Conservation (phyloP, 2,113 vertebrate species). For the Anarhynchus alexandrinus region DNA sequence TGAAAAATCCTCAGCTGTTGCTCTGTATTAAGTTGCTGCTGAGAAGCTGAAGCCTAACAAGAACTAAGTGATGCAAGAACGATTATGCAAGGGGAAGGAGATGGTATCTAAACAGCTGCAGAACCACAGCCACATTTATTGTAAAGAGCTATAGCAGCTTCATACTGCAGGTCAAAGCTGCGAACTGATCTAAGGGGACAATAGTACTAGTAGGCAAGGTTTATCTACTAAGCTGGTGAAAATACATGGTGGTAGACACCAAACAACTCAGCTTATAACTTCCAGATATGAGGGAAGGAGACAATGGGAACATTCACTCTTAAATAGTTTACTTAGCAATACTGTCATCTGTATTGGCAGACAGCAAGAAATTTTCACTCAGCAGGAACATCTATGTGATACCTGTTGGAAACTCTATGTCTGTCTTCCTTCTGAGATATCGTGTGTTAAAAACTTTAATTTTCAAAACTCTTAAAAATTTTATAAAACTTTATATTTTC, state of each 20-base stretch:
- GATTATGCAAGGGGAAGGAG: neutral
- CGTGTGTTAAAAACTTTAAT: neutral
- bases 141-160: neutral
- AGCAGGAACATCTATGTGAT: neutral
- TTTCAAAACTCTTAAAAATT: neutral
- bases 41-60: neutral
- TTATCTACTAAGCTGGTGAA: neutral
- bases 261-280: neutral
- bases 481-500: neutral
- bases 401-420: neutral
- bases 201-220: neutral
- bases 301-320: neutral
- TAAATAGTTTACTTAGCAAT: neutral
- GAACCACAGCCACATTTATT: rapidly evolving
- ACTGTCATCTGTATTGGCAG: neutral
- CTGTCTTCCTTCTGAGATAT: neutral
- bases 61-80: neutral
- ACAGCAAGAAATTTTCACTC: neutral
- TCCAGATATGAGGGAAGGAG: neutral
- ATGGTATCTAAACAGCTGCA: neutral
- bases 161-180: neutral
- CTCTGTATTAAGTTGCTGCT: neutral
- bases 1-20: neutral
- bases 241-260: neutral
- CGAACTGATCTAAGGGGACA: neutral